Evolutionary conservation across 2,113 vertebrate species (phyloP).

Genomic region (Petaurus breviceps): DNA sequence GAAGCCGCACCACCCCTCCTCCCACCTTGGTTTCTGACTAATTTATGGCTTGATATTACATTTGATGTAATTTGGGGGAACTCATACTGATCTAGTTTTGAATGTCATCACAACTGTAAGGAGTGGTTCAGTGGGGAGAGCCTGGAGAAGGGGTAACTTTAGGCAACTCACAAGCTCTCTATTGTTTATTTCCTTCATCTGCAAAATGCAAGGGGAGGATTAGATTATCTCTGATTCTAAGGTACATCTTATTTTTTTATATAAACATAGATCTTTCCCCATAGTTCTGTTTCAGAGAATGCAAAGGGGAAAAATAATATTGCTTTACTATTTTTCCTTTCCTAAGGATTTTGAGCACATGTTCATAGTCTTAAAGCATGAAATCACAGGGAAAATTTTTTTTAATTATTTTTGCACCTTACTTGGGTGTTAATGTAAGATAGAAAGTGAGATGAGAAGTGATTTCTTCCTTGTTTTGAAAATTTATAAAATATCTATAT

Average conservation of each 20-base stretch:
- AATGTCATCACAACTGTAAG: neutral
- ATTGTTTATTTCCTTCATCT: neutral
- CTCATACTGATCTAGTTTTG: neutral
- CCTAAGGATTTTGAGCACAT: neutral
- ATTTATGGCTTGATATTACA: neutral
- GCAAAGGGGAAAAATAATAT: neutral
- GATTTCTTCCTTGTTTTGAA: neutral
- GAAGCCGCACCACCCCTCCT: neutral
- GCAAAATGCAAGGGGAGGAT: neutral
- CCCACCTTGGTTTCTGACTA: neutral
- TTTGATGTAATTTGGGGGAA: neutral
- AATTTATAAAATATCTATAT: slow-evolving; percentile 4
- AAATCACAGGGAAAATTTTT: neutral
- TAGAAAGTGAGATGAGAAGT: neutral
- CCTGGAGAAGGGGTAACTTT: neutral
- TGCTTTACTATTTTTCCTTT: neutral
- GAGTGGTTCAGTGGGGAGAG: neutral
- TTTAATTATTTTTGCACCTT: neutral
- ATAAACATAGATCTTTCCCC: neutral
- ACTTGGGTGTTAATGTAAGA: slow-evolving; percentile 9
- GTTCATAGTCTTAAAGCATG: neutral
- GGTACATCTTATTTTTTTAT: neutral
- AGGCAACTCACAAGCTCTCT: neutral
- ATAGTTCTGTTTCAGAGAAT: neutral
- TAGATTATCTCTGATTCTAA: neutral